phyloP scores from a whole-genome alignment of 2,888 invertebrate genomes.

The Heliconius ismenius region DNA sequence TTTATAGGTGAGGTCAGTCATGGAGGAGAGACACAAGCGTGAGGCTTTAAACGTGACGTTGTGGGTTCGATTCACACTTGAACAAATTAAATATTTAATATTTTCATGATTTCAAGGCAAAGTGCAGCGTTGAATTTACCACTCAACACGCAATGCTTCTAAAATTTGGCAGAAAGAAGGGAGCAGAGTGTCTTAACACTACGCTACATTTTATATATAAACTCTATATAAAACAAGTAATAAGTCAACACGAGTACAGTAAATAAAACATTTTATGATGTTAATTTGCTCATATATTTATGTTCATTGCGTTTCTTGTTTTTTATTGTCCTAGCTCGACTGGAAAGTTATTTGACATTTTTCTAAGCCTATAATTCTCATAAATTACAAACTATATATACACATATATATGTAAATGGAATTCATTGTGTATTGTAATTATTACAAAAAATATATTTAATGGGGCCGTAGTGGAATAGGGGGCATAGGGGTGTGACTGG shows the following conservation, averaged over 20 bases:
- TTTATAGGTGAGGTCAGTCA: no score
- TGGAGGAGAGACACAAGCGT: no score
- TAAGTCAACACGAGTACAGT: neutral
- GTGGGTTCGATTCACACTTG: neutral
- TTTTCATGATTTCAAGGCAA: neutral
- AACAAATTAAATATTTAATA: no score
- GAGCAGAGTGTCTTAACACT: no score
- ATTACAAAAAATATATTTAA: neutral
- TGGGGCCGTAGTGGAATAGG: no score
- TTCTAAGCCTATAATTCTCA: neutral
- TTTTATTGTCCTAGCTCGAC: neutral
- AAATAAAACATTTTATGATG: conserved; percentile 9
- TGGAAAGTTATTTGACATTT: neutral
- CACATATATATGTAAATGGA: neutral
- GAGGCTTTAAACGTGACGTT: neutral
- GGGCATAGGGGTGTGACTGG: no score
- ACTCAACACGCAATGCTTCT: no score
- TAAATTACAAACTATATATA: neutral
- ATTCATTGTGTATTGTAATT: neutral
- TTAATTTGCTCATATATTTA: neutral
- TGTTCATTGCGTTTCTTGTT: neutral
- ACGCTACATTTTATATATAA: neutral
- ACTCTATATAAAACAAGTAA: neutral
- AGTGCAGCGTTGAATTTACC: no score
- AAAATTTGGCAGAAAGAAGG: no score